Conservation (phyloP, 1,140 invertebrate genomes). For the Helicoverpa zea region DNA sequence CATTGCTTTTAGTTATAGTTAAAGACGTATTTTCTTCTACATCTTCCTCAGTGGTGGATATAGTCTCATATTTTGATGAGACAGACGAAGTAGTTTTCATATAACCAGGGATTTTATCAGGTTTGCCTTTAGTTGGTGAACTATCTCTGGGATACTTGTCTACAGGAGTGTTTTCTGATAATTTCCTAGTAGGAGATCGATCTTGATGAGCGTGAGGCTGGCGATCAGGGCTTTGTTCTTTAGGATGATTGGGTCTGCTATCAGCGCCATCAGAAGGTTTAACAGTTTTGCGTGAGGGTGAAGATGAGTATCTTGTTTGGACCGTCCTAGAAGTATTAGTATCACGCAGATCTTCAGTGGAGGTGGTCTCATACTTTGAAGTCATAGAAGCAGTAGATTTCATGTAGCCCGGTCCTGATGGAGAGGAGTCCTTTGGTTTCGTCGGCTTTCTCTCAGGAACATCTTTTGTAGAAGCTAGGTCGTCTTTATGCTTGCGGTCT, state of each 20-base stretch:
- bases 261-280: not conserved
- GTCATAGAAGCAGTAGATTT: conserved; percentile 14
- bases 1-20: not conserved
- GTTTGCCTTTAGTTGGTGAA: not conserved
- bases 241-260: not conserved
- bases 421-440: conserved; percentile 2
- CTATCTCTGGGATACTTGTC: conserved; percentile 26
- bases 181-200: not conserved
- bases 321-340: not conserved
- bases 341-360: not conserved
- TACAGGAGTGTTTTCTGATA: conserved; percentile 4
- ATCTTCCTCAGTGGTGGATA: conserved; percentile 43
- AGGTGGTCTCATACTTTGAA: conserved; percentile 15
- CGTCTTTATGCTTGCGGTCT: not conserved
- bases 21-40: conserved; percentile 35
- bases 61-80: conserved; percentile 46
- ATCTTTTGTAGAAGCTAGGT: not conserved
- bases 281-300: conserved; percentile 1
- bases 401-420: not conserved
- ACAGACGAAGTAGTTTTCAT: conserved; percentile 51
- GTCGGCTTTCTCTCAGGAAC: not conserved
- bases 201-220: not conserved
- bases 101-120: conserved; percentile 29
- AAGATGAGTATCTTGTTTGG: not conserved
- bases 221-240: conserved; percentile 5